phyloP scores from a whole-genome alignment of 2,888 invertebrate genomes.

The Archaeoteleia sp. region DNA sequence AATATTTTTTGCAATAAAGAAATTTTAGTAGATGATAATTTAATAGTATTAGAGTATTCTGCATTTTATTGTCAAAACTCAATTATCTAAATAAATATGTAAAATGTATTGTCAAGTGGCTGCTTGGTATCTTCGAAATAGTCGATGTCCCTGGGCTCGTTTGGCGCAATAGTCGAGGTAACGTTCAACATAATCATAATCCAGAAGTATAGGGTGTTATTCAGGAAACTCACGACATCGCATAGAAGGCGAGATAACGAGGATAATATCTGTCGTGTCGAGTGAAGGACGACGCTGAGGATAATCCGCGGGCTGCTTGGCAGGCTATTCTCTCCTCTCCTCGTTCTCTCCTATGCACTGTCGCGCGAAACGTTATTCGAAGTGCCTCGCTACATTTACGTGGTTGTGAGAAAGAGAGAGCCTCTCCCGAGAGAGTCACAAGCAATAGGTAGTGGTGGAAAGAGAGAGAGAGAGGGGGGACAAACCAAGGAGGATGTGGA shows the following conservation, averaged over 20 bases:
- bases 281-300: slow-evolving; percentile 45
- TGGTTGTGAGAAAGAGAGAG: slow-evolving; percentile 49
- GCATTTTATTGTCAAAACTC: too few species aligned
- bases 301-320: slow-evolving; percentile 39
- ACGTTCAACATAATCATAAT: too few species aligned
- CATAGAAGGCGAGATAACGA: slow-evolving; percentile 22
- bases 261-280: slow-evolving; percentile 40
- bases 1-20: too few species aligned
- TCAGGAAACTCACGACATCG: slow-evolving; percentile 23
- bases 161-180: too few species aligned
- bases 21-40: too few species aligned
- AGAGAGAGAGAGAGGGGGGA: slow-evolving; percentile 19
- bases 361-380: slow-evolving; percentile 47
- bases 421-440: slow-evolving; percentile 49
- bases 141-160: too few species aligned
- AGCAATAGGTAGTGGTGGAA: slow-evolving; percentile 40
- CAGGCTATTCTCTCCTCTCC: slow-evolving; percentile 45
- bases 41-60: too few species aligned
- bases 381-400: slow-evolving; percentile 39
- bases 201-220: slow-evolving; percentile 25
- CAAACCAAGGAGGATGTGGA: slow-evolving; percentile 54
- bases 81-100: too few species aligned
- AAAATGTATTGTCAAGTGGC: too few species aligned
- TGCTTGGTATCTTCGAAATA: too few species aligned
- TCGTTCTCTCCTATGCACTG: slow-evolving; percentile 50